Evolutionary conservation across 2,113 vertebrate species (phyloP).

Genomic region (Machaerirhynchus nigripectus): DNA sequence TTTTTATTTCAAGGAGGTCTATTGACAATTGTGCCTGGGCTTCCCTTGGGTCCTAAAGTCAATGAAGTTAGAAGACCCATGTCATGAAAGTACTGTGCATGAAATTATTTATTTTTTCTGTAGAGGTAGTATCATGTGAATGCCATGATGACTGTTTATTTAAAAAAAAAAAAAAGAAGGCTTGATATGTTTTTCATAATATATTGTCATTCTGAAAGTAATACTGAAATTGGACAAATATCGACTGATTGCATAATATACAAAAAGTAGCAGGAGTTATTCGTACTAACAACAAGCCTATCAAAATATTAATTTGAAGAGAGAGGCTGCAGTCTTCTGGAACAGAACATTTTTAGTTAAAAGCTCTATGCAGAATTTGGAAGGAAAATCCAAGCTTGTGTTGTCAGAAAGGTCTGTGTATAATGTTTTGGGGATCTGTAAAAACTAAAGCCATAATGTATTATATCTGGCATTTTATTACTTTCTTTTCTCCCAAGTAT

Average conservation of each 20-base stretch:
- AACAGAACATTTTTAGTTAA: neutral
- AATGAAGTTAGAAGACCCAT: slow-evolving; percentile 43
- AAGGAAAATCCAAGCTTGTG: neutral
- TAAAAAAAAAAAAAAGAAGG: neutral
- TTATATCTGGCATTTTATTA: neutral
- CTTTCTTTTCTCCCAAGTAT: neutral
- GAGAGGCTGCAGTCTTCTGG: neutral
- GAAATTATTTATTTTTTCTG: slow-evolving; percentile 62
- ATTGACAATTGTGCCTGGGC: slow-evolving; percentile 57
- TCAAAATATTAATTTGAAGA: neutral
- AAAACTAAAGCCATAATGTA: neutral
- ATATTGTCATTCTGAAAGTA: neutral
- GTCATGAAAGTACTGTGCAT: slow-evolving; percentile 33
- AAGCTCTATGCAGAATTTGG: neutral
- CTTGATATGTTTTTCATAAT: neutral
- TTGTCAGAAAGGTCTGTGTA: neutral
- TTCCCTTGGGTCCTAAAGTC: slow-evolving; percentile 65
- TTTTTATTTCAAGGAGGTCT: slow-evolving; percentile 74
- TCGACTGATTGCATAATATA: neutral
- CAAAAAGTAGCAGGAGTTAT: neutral
- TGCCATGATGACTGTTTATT: neutral
- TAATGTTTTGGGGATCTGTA: neutral
- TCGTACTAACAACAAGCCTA: neutral
- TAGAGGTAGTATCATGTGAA: neutral
- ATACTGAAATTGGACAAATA: neutral